phyloP scores from a whole-genome alignment of 1,140 invertebrate species.

The Leucophenga varia region DNA sequence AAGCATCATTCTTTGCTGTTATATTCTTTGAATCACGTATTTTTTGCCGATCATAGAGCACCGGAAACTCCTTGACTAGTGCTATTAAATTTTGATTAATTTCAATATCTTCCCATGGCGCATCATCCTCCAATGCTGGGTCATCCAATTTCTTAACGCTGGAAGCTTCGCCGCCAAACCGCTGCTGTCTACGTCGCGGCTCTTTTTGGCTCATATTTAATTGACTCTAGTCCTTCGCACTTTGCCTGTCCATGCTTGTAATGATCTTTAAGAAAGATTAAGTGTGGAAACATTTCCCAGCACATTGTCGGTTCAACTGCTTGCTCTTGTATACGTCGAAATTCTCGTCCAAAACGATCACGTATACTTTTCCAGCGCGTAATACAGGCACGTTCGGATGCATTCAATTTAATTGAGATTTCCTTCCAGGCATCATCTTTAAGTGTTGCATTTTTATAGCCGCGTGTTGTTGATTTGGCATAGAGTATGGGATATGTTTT shows the following conservation, averaged over 20 bases:
- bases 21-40: constrained; percentile 49
- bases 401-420: constrained; percentile 30
- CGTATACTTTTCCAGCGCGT: constrained; percentile 49
- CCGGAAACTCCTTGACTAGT: constrained; percentile 40
- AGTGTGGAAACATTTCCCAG: constrained; percentile 47
- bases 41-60: constrained; percentile 40
- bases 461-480: constrained; percentile 36
- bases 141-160: constrained; percentile 11
- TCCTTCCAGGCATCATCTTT: constrained; percentile 46
- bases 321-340: constrained; percentile 37
- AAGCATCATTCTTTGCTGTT: constrained; percentile 43
- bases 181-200: constrained; percentile 14
- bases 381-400: constrained; percentile 42
- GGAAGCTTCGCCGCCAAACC: constrained; percentile 6
- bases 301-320: constrained; percentile 35
- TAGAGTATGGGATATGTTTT: constrained; percentile 43
- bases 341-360: constrained; percentile 47
- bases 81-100: constrained; percentile 39
- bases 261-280: constrained; percentile 45
- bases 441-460: constrained; percentile 29
- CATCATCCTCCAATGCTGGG: constrained; percentile 16
- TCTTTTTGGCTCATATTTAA: constrained; percentile 36
- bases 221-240: constrained; percentile 30
- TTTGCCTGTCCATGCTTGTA: constrained; percentile 39
- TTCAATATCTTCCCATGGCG: constrained; percentile 25